Evolutionary conservation across 1,140 invertebrate genomes (phyloP).

Genomic region (Phenacoccus solenopsis): DNA sequence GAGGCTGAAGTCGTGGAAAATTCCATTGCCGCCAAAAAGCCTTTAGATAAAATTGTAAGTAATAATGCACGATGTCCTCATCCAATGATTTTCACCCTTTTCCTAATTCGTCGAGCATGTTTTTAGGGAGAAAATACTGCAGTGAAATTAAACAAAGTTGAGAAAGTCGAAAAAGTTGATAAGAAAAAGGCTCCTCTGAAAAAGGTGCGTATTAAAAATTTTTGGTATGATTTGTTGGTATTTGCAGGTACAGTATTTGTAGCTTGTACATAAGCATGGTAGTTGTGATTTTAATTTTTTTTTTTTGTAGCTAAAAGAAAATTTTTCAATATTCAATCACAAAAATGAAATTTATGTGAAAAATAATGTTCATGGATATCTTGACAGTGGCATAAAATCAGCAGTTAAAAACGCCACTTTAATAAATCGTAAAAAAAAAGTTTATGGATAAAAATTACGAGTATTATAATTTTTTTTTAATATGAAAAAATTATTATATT

Average conservation of each 20-base stretch:
- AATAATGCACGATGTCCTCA: neutral
- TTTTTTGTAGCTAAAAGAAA: too few species aligned
- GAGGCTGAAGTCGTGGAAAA: neutral
- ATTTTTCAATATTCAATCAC: too few species aligned
- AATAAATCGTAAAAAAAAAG: too few species aligned
- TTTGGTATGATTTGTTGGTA: neutral
- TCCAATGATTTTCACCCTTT: too few species aligned
- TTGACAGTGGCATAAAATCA: too few species aligned
- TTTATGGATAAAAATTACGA: too few species aligned
- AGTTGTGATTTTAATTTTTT: neutral
- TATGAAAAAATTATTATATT: too few species aligned
- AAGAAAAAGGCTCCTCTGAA: neutral
- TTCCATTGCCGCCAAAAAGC: neutral
- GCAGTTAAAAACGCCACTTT: too few species aligned
- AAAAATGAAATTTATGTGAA: too few species aligned
- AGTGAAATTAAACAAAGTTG: neutral
- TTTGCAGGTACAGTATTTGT: neutral
- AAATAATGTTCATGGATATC: too few species aligned
- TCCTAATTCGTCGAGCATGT: too few species aligned
- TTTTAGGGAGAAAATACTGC: neutral
- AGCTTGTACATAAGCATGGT: neutral
- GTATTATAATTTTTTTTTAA: too few species aligned
- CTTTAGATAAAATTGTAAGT: neutral
- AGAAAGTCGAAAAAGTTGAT: neutral
- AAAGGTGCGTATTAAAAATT: neutral